A percentile compares a stretch with the other conserved stretches of the same genome.
phyloP scores from a whole-genome alignment of 2,888 invertebrate genomes.

The Tuberolachnus salignus region DNA sequence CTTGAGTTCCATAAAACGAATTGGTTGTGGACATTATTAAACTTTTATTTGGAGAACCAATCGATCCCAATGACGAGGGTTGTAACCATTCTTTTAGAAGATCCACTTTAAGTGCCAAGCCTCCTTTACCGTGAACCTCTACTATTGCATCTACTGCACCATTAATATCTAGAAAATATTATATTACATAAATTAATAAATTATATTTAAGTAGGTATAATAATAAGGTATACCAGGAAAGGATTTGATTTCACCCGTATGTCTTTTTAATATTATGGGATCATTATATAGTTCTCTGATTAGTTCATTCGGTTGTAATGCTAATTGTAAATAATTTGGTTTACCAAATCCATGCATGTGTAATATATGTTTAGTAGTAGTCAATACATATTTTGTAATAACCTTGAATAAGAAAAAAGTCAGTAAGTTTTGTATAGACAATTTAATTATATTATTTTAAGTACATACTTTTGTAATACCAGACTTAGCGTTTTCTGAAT shows the following conservation, averaged over 20 bases:
- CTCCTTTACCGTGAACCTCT: conserved; percentile 63
- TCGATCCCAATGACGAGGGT: conserved; percentile 53
- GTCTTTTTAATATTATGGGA: conserved; percentile 64
- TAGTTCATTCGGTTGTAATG: conserved; percentile 63
- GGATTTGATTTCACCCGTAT: conserved; percentile 60
- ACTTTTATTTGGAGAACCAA: conserved; percentile 36
- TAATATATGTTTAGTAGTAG: conserved; percentile 65
- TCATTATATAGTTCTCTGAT: conserved; percentile 65
- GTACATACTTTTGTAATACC: conserved; percentile 58
- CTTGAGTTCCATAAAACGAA: conserved; percentile 32
- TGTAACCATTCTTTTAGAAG: conserved; percentile 64
- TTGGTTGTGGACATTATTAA: background rate
- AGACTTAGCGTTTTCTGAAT: conserved; percentile 58
- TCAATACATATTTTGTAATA: conserved; percentile 64
- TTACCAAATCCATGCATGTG: conserved; percentile 63
- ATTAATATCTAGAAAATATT: conserved; percentile 63
- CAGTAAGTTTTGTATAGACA: background rate
- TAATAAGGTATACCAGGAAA: conserved; percentile 58
- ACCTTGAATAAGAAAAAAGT: conserved; percentile 61
- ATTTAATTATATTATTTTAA: background rate
- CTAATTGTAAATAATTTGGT: conserved; percentile 63
- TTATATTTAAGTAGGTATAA: background rate
- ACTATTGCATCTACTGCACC: conserved; percentile 64
- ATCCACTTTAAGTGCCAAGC: conserved; percentile 62
- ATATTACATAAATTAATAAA: background rate